Conservation (phyloP, 2,888 invertebrate genomes). For the Belgica antarctica region DNA sequence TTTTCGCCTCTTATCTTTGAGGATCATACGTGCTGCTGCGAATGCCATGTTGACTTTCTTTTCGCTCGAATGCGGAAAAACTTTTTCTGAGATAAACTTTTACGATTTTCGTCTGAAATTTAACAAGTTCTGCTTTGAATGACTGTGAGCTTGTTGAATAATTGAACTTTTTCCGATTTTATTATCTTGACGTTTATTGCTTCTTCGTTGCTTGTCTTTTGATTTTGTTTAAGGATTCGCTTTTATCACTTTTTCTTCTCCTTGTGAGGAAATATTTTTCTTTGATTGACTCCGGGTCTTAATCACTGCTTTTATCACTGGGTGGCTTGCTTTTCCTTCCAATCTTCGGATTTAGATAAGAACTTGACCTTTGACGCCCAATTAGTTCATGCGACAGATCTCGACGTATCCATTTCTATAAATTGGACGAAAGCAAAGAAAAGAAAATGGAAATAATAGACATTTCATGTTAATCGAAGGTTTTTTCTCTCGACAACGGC, state of each 20-base stretch:
- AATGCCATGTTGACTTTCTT: constrained; percentile 65
- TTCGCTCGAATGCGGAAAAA: background rate
- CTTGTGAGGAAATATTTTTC: background rate
- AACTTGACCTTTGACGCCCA: background rate
- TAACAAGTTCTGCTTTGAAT: background rate
- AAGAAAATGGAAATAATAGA: background rate
- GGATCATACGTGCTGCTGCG: constrained; percentile 79
- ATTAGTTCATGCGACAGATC: background rate
- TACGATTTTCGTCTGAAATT: background rate
- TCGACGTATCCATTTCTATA: constrained; percentile 3
- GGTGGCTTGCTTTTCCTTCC: background rate
- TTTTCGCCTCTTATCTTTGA: constrained; percentile 78
- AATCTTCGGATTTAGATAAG: background rate
- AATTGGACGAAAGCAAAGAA: background rate
- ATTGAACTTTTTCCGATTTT: constrained; percentile 15
- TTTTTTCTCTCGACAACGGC: background rate
- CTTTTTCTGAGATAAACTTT: background rate
- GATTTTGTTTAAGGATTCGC: background rate
- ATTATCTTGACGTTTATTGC: constrained; percentile 13
- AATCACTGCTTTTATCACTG: constrained; percentile 24
- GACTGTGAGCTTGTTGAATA: too few relatives aligned
- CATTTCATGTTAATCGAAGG: background rate
- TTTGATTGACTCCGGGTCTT: constrained; percentile 11
- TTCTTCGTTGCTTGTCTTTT: background rate
- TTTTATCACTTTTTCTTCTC: constrained; percentile 4